Evolutionary conservation across 2,797 vertebrate genomes (phyloP).

Genomic region (Pagetopsis macropterus): DNA sequence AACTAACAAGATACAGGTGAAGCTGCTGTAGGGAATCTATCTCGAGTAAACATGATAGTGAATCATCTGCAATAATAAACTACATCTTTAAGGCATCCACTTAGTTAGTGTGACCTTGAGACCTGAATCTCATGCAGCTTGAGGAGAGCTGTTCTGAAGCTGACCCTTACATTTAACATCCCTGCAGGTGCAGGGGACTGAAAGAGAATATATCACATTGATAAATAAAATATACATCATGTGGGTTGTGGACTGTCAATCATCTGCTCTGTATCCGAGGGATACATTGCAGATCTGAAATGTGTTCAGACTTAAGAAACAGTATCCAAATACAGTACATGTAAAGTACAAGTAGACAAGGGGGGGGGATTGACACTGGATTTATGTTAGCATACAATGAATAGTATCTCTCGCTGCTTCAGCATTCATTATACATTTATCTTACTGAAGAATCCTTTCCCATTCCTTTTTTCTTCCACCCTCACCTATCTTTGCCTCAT

Average conservation of each 20-base stretch:
- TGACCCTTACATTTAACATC: conserved; percentile 19
- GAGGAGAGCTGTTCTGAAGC: not conserved
- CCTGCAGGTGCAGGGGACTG: not conserved
- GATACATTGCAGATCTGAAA: conserved; percentile 17
- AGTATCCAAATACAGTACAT: conserved; percentile 23
- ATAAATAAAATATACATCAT: conserved; percentile 33
- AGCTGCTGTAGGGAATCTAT: conserved; percentile 17
- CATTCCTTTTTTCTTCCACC: conserved; percentile 23
- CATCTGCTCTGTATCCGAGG: conserved; percentile 1
- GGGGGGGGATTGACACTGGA: conserved; percentile 21
- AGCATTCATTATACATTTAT: conserved; percentile 36
- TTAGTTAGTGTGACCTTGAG: conserved; percentile 17
- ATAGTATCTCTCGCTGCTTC: conserved; percentile 32
- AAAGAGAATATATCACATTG: not conserved
- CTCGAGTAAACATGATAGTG: conserved; percentile 14
- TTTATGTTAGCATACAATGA: conserved; percentile 28
- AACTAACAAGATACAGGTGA: conserved; percentile 11
- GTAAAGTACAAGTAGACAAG: conserved; percentile 1
- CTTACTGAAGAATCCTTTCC: conserved; percentile 23
- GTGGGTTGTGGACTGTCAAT: conserved; percentile 14
- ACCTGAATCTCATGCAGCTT: conserved; percentile 1
- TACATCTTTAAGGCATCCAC: not conserved
- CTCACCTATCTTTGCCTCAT: conserved; percentile 47
- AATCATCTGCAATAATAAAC: conserved; percentile 1
- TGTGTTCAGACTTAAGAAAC: conserved; percentile 28